These are phyloP conservation scores for Dreissena rostriformis DNA, from an alignment of 1,140 invertebrate species.

Conservation along the genomic window DNA sequence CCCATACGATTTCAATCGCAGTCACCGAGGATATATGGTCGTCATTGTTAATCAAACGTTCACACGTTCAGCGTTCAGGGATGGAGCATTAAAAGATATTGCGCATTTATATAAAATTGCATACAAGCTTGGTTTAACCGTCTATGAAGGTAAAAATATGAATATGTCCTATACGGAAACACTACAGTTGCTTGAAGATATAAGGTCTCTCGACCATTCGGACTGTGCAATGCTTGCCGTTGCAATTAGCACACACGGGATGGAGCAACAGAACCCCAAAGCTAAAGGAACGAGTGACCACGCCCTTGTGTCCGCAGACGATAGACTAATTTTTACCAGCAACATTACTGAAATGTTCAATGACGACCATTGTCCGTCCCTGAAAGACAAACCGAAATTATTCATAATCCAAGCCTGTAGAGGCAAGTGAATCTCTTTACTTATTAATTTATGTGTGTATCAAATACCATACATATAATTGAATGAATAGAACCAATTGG, in stretches of 20 bases:
- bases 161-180: slow-evolving; percentile 10
- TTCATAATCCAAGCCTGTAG: slow-evolving; percentile 54
- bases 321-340: neutral
- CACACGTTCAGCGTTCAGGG: neutral
- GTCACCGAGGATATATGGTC: slow-evolving; percentile 39
- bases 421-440: slow-evolving; percentile 12
- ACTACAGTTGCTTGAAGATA: neutral
- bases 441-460: too few species aligned
- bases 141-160: slow-evolving; percentile 1
- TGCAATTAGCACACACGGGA: slow-evolving; percentile 51
- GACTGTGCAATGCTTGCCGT: slow-evolving; percentile 57
- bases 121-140: slow-evolving; percentile 38
- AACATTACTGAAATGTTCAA: slow-evolving; percentile 29
- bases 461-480: too few species aligned
- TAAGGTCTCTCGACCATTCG: slow-evolving; percentile 18
- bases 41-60: slow-evolving; percentile 58
- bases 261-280: slow-evolving; percentile 11
- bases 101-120: slow-evolving; percentile 26
- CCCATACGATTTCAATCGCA: slow-evolving; percentile 37
- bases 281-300: slow-evolving; percentile 28
- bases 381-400: slow-evolving; percentile 54
- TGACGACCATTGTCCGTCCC: slow-evolving; percentile 34
- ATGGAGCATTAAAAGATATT: slow-evolving; percentile 50
- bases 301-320: slow-evolving; percentile 7
- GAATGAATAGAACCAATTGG: too few species aligned